Evolutionary conservation across 2,113 vertebrate genomes (phyloP).

Genomic region (Indicator indicator): DNA sequence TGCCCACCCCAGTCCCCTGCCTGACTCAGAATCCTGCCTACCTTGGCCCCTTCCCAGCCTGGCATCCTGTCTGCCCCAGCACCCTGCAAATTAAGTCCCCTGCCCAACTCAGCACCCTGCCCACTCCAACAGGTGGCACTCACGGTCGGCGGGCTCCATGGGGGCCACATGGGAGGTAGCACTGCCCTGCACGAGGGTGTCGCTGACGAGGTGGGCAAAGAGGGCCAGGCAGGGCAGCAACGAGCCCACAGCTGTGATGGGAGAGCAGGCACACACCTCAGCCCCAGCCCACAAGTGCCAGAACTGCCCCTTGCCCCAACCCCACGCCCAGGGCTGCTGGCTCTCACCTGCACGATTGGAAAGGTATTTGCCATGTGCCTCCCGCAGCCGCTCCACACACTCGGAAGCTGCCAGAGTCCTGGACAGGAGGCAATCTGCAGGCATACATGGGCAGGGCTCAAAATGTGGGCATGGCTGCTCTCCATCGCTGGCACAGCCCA

Average conservation of each 20-base stretch:
- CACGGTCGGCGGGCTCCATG: slow-evolving; percentile 89
- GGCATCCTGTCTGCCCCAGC: background rate
- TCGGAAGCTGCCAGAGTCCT: slow-evolving; percentile 81
- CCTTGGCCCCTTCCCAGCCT: too few species aligned
- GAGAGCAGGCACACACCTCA: background rate
- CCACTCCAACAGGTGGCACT: slow-evolving; percentile 39
- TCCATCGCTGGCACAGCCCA: rapidly evolving
- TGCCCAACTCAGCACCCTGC: too few species aligned
- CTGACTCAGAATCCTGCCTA: background rate
- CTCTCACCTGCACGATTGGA: slow-evolving; percentile 79
- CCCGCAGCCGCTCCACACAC: slow-evolving; percentile 80
- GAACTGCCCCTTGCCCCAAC: background rate
- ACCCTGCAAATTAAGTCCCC: too few species aligned
- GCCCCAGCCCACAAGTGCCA: rapidly evolving
- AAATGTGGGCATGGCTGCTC: rapidly evolving
- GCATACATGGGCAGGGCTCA: background rate
- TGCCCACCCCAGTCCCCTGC: background rate
- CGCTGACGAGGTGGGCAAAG: slow-evolving; percentile 88
- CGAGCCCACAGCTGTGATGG: slow-evolving; percentile 75
- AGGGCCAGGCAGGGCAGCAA: slow-evolving; percentile 85
- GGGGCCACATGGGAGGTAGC: slow-evolving; percentile 89
- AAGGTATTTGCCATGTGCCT: slow-evolving; percentile 75
- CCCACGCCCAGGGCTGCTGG: rapidly evolving
- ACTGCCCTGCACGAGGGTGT: slow-evolving; percentile 89
- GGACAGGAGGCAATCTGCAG: slow-evolving; percentile 91